Evolutionary conservation across 2,888 invertebrate genomes (phyloP), one percentile per base, ranked within the genome.

Genomic region (Aphidius colemani): DNA sequence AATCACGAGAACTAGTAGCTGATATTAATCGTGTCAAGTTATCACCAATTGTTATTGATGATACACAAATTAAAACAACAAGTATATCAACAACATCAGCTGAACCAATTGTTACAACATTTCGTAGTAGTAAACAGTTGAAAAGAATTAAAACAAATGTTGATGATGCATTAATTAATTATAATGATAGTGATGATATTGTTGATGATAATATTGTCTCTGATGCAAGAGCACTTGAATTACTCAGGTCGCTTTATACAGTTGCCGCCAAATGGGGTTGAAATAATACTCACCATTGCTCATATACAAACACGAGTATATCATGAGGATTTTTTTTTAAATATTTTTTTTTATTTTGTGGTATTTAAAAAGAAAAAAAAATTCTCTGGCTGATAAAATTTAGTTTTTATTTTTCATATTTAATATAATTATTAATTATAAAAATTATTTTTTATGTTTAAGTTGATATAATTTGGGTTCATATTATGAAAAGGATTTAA

Each of bases 201-300:
- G 68, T 74, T 43, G 74, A 79, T 71, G 76, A 76, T 82, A 85
- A 68, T 71, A 78, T 75, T 77, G 85, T 70, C 60, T 88, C 93
- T 10, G 93, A 94, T 75, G 88, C 89, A 30, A 86, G 94, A 80
- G 94, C 94, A 10, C 84, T 94, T 73, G 93, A 94, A 82, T 84
- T 94, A 71, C 86, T 94, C 77, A 89, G 92, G 83, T 93, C 94
- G 68, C 85, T 94, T 64, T 94, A 94, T 83, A 89, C 91, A 68
- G 89, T 94, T 79, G 93, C 94, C 63, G 91, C 93, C 18, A 89
- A 90, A 83, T 93, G 93, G 88, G 92, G 92, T 74, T 87, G 86
- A 84, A 66, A 41, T 7, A 30, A 5, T 30, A 30, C 30, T 30
- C 30, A 30, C 3, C 3, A 30, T 49, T 49, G n/a, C 49, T 49